Conservation (phyloP, 2,888 invertebrate genomes). For the Melanotus villosus region DNA sequence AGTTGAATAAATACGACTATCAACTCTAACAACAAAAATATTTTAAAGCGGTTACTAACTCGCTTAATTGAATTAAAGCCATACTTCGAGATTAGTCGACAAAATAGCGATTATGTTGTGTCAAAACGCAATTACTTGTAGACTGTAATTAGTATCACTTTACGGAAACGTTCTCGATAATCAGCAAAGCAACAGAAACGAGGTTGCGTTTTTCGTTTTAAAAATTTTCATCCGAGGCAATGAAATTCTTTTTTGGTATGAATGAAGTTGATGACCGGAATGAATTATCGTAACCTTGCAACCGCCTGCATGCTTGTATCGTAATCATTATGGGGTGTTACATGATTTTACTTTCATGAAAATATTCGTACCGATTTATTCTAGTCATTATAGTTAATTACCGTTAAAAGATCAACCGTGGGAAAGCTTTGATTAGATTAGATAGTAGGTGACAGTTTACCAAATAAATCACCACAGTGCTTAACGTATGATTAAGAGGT, state of each 20-base stretch:
- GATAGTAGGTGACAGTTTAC: slow-evolving; percentile 42
- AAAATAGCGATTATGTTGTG: background rate
- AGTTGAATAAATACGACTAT: too few species aligned
- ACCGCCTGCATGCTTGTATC: too few species aligned
- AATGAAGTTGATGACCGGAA: too few species aligned
- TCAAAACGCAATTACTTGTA: background rate
- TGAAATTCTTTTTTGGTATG: too few species aligned
- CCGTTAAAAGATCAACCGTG: slow-evolving; percentile 36
- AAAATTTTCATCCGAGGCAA: too few species aligned
- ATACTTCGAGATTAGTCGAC: too few species aligned
- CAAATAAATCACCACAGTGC: slow-evolving; percentile 42
- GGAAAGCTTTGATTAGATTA: slow-evolving; percentile 43
- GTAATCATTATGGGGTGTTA: background rate
- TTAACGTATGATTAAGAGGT: slow-evolving; percentile 46
- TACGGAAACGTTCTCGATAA: background rate
- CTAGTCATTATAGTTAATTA: slow-evolving; percentile 10
- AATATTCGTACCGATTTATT: background rate
- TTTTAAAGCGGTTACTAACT: too few species aligned
- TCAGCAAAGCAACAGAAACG: background rate
- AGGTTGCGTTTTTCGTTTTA: background rate
- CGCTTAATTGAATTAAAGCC: too few species aligned
- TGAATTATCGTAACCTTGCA: too few species aligned
- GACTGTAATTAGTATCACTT: slow-evolving; percentile 2
- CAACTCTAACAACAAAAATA: too few species aligned
- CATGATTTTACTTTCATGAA: background rate